Evolutionary conservation across 2,113 vertebrate species (phyloP).

Genomic region (Corapipo altera): DNA sequence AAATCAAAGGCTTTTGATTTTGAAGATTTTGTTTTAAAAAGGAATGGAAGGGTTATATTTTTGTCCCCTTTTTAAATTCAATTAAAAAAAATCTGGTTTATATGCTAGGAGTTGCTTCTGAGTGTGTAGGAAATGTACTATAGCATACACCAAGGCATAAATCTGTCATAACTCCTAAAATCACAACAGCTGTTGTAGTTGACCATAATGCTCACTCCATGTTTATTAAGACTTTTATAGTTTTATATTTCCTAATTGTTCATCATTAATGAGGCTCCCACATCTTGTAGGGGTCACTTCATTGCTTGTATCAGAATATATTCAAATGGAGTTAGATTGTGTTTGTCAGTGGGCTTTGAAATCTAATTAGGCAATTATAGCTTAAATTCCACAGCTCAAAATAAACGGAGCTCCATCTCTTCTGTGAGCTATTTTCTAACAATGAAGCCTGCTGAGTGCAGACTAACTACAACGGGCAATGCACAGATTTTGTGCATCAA

Average conservation of each 20-base stretch:
- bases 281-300: slow-evolving; percentile 16
- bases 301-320: not conserved
- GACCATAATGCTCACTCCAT: not conserved
- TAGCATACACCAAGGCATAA: not conserved
- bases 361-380: slow-evolving; percentile 48
- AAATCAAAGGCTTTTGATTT: not conserved
- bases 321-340: not conserved
- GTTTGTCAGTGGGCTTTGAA: slow-evolving; percentile 53
- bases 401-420: slow-evolving; percentile 35
- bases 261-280: not conserved
- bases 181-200: not conserved
- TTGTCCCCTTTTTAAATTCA: not conserved
- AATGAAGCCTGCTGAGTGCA: slow-evolving; percentile 59
- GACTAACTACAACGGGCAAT: not conserved
- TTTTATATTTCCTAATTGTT: not conserved
- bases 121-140: not conserved
- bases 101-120: not conserved
- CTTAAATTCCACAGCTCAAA: slow-evolving; percentile 52
- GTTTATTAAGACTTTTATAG: not conserved
- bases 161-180: slow-evolving; percentile 13
- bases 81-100: not conserved
- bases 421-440: slow-evolving; percentile 58
- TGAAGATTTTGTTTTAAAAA: not conserved
- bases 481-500: slow-evolving; percentile 27
- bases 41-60: not conserved